Evolutionary conservation across 2,888 invertebrate genomes (phyloP).

Genomic region (Chrysodeixis includens): DNA sequence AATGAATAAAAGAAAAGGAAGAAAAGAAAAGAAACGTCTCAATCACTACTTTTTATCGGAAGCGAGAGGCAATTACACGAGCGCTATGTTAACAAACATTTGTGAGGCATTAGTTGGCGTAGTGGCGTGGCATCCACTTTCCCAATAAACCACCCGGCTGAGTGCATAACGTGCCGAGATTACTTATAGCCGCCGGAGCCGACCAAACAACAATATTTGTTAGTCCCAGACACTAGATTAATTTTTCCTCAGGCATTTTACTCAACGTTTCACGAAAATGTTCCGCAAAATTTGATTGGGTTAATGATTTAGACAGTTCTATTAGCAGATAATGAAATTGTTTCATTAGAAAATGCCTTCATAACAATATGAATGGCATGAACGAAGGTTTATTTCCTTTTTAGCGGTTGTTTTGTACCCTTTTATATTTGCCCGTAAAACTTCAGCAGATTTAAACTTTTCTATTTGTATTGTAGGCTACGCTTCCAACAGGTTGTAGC

Average conservation of each 20-base stretch:
- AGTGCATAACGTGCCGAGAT: constrained; percentile 86
- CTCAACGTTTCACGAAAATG: constrained; percentile 66
- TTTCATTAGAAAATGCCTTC: constrained; percentile 18
- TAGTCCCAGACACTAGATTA: constrained; percentile 83
- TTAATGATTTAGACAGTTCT: constrained; percentile 30
- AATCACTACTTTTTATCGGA: background rate
- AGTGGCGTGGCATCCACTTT: constrained; percentile 73
- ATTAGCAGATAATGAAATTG: constrained; percentile 23
- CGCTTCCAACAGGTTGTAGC: constrained; percentile 55
- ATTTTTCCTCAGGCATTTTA: constrained; percentile 82
- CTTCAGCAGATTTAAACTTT: constrained; percentile 43
- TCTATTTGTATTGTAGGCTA: constrained; percentile 48
- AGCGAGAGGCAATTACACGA: constrained; percentile 43
- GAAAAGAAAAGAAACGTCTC: background rate
- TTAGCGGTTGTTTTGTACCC: constrained; percentile 35
- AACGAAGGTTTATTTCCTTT: constrained; percentile 35
- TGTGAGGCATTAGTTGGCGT: constrained; percentile 65
- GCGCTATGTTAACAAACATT: constrained; percentile 60
- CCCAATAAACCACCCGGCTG: constrained; percentile 81
- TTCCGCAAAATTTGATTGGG: constrained; percentile 49
- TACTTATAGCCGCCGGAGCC: constrained; percentile 82
- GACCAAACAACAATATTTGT: constrained; percentile 87
- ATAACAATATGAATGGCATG: constrained; percentile 31
- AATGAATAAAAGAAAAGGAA: background rate
- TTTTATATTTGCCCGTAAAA: constrained; percentile 37